phyloP scores from a whole-genome alignment of 1,140 invertebrate genomes.

The Euura saliciscinereae region DNA sequence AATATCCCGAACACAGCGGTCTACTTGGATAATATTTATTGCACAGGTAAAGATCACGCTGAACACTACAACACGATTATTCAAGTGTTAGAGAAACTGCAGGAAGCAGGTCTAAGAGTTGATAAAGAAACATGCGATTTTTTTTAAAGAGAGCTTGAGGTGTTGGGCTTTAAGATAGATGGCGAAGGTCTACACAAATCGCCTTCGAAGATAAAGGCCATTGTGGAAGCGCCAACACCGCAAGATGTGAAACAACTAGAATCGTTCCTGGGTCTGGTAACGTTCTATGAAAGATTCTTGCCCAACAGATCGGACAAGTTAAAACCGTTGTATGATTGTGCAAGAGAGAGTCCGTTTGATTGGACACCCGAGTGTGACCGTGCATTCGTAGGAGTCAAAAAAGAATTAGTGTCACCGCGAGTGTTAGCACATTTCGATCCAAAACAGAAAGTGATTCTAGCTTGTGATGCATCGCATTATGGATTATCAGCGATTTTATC shows the following conservation, averaged over 20 bases:
- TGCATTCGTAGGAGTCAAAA: constrained; percentile 31
- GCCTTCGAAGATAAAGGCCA: constrained; percentile 5
- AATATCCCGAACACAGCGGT: constrained; percentile 35
- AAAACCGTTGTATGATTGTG: constrained; percentile 13
- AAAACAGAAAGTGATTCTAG: constrained; percentile 34
- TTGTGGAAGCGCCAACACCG: constrained; percentile 10
- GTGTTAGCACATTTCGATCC: constrained; percentile 46
- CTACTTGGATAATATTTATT: constrained; percentile 45
- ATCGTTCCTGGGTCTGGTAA: constrained; percentile 8
- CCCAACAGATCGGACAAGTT: background rate
- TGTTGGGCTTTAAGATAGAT: constrained; percentile 12
- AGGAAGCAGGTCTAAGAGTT: background rate
- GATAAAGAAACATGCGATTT: constrained; percentile 5
- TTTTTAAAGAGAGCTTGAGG: background rate
- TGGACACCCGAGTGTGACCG: background rate
- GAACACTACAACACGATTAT: constrained; percentile 27
- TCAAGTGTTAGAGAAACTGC: constrained; percentile 19
- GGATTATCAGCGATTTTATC: constrained; percentile 46
- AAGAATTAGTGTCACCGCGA: constrained; percentile 26
- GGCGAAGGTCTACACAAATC: background rate
- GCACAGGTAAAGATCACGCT: constrained; percentile 30
- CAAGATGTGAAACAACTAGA: constrained; percentile 9
- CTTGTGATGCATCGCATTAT: constrained; percentile 45
- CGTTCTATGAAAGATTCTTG: constrained; percentile 12
- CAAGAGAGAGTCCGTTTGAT: background rate